Conservation (phyloP, 2,888 invertebrate genomes). For the Coecobrya sp. region DNA sequence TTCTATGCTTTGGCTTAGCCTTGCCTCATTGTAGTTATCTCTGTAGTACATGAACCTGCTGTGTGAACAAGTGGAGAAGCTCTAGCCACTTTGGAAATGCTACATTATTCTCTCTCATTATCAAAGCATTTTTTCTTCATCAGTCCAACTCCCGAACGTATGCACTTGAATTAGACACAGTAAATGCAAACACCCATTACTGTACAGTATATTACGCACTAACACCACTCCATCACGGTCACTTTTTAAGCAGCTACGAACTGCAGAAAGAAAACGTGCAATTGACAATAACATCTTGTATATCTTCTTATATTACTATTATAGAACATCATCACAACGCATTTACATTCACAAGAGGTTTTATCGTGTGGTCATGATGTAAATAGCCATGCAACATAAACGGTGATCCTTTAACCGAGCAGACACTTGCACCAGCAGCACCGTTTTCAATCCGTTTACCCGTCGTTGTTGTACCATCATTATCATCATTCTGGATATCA, state of each 20-base stretch:
- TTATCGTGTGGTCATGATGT: constrained; percentile 58
- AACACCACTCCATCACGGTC: constrained; percentile 22
- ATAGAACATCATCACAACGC: constrained; percentile 50
- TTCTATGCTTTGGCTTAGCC: not conserved
- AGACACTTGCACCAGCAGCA: constrained; percentile 31
- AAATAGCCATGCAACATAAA: constrained; percentile 68
- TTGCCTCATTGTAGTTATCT: constrained; percentile 32
- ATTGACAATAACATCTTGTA: constrained; percentile 73
- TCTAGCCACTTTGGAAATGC: constrained; percentile 29
- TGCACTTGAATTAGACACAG: constrained; percentile 28
- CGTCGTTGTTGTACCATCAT: constrained; percentile 43
- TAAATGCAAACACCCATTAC: constrained; percentile 69
- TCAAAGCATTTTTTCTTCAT: constrained; percentile 76
- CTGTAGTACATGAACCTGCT: constrained; percentile 54
- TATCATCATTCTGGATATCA: constrained; percentile 46
- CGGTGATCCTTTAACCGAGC: constrained; percentile 40
- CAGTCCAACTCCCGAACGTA: constrained; percentile 62
- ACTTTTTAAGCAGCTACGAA: constrained; percentile 24
- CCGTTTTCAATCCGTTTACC: constrained; percentile 53
- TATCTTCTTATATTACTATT: constrained; percentile 22
- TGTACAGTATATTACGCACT: constrained; percentile 61
- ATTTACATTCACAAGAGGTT: constrained; percentile 71
- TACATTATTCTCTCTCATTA: constrained; percentile 71
- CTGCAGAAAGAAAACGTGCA: constrained; percentile 36
- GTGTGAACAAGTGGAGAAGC: constrained; percentile 51